Evolutionary conservation across 92 coral and sea anemone genomes (phyloP).

Genomic region (Hydrozoanthus gracilis): DNA sequence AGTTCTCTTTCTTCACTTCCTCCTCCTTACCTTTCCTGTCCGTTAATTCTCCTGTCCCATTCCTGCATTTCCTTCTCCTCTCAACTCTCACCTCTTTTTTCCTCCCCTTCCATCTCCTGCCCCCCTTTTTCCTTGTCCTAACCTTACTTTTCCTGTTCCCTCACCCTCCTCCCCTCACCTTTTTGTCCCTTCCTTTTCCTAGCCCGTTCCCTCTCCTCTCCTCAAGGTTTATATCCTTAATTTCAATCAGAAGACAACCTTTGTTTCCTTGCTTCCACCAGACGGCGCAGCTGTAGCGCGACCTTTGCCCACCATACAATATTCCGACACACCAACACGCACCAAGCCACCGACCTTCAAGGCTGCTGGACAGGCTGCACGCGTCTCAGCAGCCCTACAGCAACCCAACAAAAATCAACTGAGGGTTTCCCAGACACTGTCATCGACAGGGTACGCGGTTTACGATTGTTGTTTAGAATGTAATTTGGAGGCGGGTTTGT

Average conservation of each 20-base stretch:
- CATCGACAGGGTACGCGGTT: slow-evolving; percentile 79
- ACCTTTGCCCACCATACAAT: background rate
- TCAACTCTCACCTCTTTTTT: no score
- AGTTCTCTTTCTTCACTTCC: no score
- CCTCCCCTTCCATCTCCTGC: no score
- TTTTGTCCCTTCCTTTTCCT: background rate
- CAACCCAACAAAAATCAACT: slow-evolving; percentile 70
- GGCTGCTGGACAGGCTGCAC: slow-evolving; percentile 88
- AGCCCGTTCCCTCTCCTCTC: background rate
- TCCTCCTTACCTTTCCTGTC: no score
- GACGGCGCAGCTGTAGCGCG: slow-evolving; percentile 16
- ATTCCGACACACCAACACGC: slow-evolving; percentile 13
- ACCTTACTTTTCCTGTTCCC: no score
- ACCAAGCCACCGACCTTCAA: slow-evolving; percentile 80
- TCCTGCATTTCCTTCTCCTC: no score
- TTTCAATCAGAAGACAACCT: background rate
- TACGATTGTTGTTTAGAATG: background rate
- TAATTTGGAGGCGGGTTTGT: background rate
- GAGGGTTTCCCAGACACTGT: slow-evolving; percentile 66
- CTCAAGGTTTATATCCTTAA: background rate
- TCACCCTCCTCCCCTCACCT: background rate
- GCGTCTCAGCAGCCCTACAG: slow-evolving; percentile 71
- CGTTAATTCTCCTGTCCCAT: no score
- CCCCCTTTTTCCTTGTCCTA: no score
- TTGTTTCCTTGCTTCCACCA: slow-evolving; percentile 17